phyloP scores from a whole-genome alignment of 2,113 vertebrate genomes.

The Emydocephalus ijimae region DNA sequence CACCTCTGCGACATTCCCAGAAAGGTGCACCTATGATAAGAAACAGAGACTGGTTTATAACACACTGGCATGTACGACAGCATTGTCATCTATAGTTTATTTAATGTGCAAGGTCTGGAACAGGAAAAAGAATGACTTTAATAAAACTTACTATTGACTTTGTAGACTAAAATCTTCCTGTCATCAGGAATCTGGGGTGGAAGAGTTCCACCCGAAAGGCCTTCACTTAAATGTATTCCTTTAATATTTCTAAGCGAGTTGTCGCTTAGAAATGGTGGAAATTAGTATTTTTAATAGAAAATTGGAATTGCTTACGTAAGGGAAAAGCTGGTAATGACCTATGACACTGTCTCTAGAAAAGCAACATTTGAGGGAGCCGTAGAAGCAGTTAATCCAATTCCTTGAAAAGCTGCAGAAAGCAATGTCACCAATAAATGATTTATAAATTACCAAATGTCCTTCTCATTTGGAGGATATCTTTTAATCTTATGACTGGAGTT shows the following conservation, averaged over 20 bases:
- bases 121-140: constrained; percentile 82
- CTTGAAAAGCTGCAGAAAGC: constrained; percentile 71
- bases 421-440: constrained; percentile 74
- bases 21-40: constrained; percentile 86
- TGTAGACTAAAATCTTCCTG: constrained; percentile 79
- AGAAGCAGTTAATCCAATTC: constrained; percentile 71
- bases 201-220: constrained; percentile 69
- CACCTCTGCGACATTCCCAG: constrained; percentile 57
- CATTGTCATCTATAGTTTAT: constrained; percentile 79
- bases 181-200: constrained; percentile 73
- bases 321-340: constrained; percentile 73
- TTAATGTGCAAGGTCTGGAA: constrained; percentile 73
- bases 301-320: constrained; percentile 74
- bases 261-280: constrained; percentile 55
- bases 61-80: constrained; percentile 72
- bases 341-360: constrained; percentile 69
- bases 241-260: constrained; percentile 82
- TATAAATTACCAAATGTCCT: constrained; percentile 74
- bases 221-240: constrained; percentile 82
- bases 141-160: constrained; percentile 85
- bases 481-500: constrained; percentile 64
- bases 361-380: constrained; percentile 68
- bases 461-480: constrained; percentile 73
- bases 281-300: constrained; percentile 81
- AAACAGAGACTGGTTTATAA: constrained; percentile 88